phyloP scores from a whole-genome alignment of 1,140 invertebrate species.

The Anadara kagoshimensis region DNA sequence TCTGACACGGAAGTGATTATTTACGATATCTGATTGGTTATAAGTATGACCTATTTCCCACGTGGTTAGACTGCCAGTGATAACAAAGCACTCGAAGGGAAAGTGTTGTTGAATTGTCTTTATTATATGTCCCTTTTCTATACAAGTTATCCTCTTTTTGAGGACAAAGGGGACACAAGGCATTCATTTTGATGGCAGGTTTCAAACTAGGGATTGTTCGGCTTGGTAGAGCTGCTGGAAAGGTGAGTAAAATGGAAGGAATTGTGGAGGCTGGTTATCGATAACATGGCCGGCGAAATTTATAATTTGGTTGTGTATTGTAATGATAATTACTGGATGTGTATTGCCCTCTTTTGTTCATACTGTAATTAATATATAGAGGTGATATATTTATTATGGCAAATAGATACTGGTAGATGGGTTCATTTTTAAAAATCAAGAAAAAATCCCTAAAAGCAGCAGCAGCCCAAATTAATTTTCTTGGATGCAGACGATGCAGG shows the following conservation, averaged over 20 bases:
- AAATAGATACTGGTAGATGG: no score
- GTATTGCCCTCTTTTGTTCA: no score
- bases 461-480: no score
- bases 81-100: conserved; percentile 45
- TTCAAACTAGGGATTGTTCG: conserved; percentile 72
- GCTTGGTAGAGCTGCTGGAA: conserved; percentile 74
- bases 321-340: no score
- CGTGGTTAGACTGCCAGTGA: conserved; percentile 41
- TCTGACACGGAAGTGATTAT: conserved; percentile 42
- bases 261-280: no score
- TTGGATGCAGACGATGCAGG: no score
- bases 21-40: conserved; percentile 45
- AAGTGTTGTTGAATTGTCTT: background rate
- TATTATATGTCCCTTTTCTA: background rate
- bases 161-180: background rate
- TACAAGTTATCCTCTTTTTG: conserved; percentile 18
- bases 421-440: no score
- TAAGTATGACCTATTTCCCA: conserved; percentile 50
- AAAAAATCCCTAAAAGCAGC: no score
- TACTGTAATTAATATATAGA: no score
- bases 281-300: no score
- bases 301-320: no score
- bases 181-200: conserved; percentile 51
- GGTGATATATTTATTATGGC: no score
- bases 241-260: conserved; percentile 58